phyloP scores from a whole-genome alignment of 2,113 vertebrate genomes.

The Cinclus cinclus region DNA sequence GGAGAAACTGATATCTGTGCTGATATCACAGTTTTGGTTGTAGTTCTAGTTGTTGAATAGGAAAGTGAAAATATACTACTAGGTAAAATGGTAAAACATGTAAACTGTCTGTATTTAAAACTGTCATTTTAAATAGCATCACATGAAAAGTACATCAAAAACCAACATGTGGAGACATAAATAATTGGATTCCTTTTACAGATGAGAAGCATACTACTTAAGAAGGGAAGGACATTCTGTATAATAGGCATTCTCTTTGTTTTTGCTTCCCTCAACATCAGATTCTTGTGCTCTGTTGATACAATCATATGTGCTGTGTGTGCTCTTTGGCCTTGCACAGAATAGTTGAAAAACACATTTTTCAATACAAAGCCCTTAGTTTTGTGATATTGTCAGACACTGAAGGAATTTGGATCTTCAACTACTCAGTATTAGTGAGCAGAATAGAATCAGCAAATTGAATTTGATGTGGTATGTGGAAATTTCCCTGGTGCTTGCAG shows the following conservation, averaged over 20 bases:
- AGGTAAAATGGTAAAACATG: not conserved
- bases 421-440: not conserved
- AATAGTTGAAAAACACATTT: not conserved
- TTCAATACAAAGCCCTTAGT: not conserved
- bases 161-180: not conserved
- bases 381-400: not conserved
- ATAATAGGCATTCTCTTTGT: not conserved
- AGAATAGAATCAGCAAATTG: not conserved
- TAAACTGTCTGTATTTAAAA: not conserved
- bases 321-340: not conserved
- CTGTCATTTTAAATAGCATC: not conserved
- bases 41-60: not conserved
- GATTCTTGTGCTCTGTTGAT: not conserved
- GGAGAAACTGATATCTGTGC: not conserved
- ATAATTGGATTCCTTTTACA: not conserved
- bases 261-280: not conserved
- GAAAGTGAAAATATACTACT: not conserved
- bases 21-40: not conserved
- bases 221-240: not conserved
- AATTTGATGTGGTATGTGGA: not conserved
- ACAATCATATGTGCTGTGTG: accelerated
- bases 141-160: not conserved
- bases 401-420: not conserved
- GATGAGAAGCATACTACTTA: not conserved
- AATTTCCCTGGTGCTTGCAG: not conserved